A percentile compares a stretch with the other conserved stretches of the same genome.
Conservation (phyloP, 1,140 invertebrate species). For the Lordiphosa stackelbergi region DNA sequence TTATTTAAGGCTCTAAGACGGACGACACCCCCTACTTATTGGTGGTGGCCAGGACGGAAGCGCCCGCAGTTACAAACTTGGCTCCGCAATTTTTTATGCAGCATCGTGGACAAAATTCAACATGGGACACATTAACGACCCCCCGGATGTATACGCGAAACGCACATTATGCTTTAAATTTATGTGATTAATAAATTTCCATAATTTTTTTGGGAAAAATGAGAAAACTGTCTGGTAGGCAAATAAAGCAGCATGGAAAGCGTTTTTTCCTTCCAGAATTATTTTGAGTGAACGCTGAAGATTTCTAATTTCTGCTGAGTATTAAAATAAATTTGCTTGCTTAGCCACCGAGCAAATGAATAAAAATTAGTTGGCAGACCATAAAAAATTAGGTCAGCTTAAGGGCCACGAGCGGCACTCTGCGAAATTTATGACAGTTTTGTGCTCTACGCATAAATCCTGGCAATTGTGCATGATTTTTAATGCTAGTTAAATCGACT, state of each 20-base stretch:
- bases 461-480: slow-evolving; percentile 73
- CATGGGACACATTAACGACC: slow-evolving; percentile 66
- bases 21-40: background rate
- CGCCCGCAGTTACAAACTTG: too few species aligned
- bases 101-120: slow-evolving; percentile 38
- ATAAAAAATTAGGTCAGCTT: slow-evolving; percentile 73
- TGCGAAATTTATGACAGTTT: slow-evolving; percentile 69
- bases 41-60: background rate
- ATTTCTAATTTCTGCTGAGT: slow-evolving; percentile 10
- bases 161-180: slow-evolving; percentile 71
- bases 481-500: slow-evolving; percentile 75
- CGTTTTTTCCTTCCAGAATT: slow-evolving; percentile 6
- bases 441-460: slow-evolving; percentile 67
- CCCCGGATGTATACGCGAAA: slow-evolving; percentile 37
- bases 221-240: slow-evolving; percentile 32
- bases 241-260: slow-evolving; percentile 34
- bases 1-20: slow-evolving; percentile 54
- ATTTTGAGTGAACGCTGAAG: slow-evolving; percentile 8
- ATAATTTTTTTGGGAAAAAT: slow-evolving; percentile 40
- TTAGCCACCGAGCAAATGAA: slow-evolving; percentile 59
- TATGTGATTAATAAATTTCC: slow-evolving; percentile 75
- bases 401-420: slow-evolving; percentile 35
- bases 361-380: slow-evolving; percentile 70
- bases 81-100: slow-evolving; percentile 49
- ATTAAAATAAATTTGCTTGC: slow-evolving; percentile 62